Evolutionary conservation across 2,113 vertebrate genomes (phyloP).

Genomic region (Atrichornis clamosus): DNA sequence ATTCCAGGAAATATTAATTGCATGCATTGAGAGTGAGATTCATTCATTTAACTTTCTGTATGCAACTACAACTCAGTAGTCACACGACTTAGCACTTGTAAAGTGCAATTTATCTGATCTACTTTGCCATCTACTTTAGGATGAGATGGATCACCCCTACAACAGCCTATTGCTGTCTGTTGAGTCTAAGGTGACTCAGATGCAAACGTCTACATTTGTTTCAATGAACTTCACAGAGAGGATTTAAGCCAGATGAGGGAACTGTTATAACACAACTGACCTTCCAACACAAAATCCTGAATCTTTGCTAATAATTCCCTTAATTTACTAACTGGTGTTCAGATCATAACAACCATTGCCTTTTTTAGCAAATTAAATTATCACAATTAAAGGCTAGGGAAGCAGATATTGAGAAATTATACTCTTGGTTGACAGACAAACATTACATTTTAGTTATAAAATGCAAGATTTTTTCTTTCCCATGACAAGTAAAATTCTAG

Average conservation of each 20-base stretch:
- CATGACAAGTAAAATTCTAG: background rate
- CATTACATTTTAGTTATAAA: background rate
- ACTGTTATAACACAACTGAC: background rate
- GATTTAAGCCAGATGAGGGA: background rate
- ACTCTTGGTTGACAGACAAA: background rate
- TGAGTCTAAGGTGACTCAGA: background rate
- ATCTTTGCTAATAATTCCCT: background rate
- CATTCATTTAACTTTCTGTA: background rate
- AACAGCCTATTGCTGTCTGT: background rate
- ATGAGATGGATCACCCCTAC: background rate
- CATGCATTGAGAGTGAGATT: background rate
- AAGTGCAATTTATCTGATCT: background rate
- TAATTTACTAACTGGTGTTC: background rate
- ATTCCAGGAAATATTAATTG: background rate
- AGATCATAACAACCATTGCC: background rate
- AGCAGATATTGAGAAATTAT: background rate
- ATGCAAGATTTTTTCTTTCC: background rate
- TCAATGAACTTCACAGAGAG: background rate
- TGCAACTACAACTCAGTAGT: background rate
- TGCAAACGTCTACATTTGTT: background rate
- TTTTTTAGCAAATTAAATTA: background rate
- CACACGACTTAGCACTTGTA: background rate
- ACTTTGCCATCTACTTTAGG: background rate
- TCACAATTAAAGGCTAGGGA: background rate
- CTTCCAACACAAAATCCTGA: background rate